Evolutionary conservation across 30 jellyfish, hydroid and myxozoan species (phyloP), one percentile per base, ranked within the genome.

Genomic region (Aurelia sp.): DNA sequence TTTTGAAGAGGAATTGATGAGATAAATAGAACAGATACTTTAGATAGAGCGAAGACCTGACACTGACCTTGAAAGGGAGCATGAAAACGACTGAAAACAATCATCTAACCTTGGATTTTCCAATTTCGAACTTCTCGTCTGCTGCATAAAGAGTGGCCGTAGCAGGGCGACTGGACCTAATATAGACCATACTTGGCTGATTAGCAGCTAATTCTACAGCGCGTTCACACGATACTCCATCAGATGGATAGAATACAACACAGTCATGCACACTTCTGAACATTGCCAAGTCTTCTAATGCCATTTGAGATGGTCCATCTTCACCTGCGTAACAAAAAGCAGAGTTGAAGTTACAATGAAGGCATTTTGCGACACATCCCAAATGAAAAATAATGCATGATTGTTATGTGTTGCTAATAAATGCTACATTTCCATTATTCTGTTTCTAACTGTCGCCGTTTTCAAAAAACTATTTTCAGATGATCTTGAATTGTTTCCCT

Each of bases 291-390:
- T 95, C 99, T 61, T 95, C 99, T 90, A 95, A 64, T 13, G 97
- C 99, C 99, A 95, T 95, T 66, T 95, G 99, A 48, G 99, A 95
- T 0, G 97, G 97, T 12, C 99, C 99, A 61, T 95, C 99, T 76
- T 95, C 99, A 74, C 99, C 98, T 92, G 76, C 11, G 22, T 47
- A 62, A 44, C 55, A 63, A 75, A 86, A 60, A 73, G 13, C 21
- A 53, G 30, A 81, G 18, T 18, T 69, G 65, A 48, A 9, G 10
- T 13, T 31, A 2, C 51, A 47, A 11, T 53, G 51, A 10, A 63
- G 5, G 63, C 31, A 2, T 13, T 11, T 18, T 62, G 51, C 18
- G 37, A 21, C 1, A 37, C 9, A 27, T 27, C 50, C 50, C 50
- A 37, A 37, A 37, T 37, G 10, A 3, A 10, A 37, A 37, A 37